phyloP scores from a whole-genome alignment of 2,888 invertebrate genomes.

The Lepetodrilus schrolli region DNA sequence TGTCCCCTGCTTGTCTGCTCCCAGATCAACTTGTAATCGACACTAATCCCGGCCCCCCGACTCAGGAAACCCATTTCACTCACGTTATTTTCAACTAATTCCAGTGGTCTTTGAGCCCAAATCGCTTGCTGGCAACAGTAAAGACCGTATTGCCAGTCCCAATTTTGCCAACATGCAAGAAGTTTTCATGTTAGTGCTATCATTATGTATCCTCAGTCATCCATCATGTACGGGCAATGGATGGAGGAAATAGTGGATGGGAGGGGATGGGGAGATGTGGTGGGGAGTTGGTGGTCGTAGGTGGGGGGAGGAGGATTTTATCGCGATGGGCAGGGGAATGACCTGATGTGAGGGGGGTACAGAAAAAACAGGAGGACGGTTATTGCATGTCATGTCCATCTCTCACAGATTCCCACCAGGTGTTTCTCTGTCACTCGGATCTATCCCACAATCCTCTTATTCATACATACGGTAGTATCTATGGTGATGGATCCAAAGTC shows the following conservation, averaged over 20 bases:
- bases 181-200: conserved; percentile 15
- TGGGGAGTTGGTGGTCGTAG: background rate
- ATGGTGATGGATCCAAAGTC: conserved; percentile 6
- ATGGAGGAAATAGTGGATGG: background rate
- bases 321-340: no score
- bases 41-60: conserved; percentile 18
- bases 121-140: conserved; percentile 25
- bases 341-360: no score
- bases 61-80: conserved; percentile 26
- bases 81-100: conserved; percentile 27
- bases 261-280: background rate
- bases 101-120: conserved; percentile 25
- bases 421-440: no score
- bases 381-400: background rate
- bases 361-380: background rate
- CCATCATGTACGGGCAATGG: no score
- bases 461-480: conserved; percentile 2
- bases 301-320: background rate
- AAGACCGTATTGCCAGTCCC: conserved; percentile 25
- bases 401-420: background rate
- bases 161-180: conserved; percentile 26
- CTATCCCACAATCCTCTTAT: conserved; percentile 18
- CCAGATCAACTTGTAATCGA: conserved; percentile 26
- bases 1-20: conserved; percentile 10
- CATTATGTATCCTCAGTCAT: conserved; percentile 16